Percentiles rank a stretch among this genome's conserved stretches.
These are phyloP conservation scores for Apotomis betuletana DNA, from an alignment of 2,888 invertebrate species.

Conservation along the genomic window DNA sequence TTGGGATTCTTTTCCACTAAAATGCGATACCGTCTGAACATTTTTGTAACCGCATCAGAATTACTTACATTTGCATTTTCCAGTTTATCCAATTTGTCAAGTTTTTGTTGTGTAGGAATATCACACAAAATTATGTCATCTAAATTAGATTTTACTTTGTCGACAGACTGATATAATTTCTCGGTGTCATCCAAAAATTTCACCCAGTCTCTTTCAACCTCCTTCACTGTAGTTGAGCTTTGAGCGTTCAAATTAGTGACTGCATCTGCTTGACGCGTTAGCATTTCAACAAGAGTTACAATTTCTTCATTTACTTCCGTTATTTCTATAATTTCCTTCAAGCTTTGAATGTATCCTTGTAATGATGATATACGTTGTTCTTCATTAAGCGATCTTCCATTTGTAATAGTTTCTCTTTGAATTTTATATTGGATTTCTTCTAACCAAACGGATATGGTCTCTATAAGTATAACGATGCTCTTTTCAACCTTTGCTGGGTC, in stretches of 20 bases:
- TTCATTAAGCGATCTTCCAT: constrained; percentile 58
- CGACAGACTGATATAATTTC: constrained; percentile 80
- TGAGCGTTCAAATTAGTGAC: constrained; percentile 86
- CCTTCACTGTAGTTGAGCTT: constrained; percentile 72
- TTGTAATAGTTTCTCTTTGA: constrained; percentile 68
- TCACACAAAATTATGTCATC: constrained; percentile 85
- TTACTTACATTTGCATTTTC: constrained; percentile 87
- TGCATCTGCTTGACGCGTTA: constrained; percentile 86
- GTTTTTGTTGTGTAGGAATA: constrained; percentile 85
- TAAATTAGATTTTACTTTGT: constrained; percentile 78
- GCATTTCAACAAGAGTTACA: constrained; percentile 83
- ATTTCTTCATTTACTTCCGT: constrained; percentile 87
- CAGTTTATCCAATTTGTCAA: constrained; percentile 87
- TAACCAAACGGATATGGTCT: constrained; percentile 92
- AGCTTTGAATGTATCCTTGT: constrained; percentile 83
- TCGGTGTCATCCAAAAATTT: constrained; percentile 87
- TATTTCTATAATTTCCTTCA: constrained; percentile 87
- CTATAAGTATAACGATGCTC: constrained; percentile 88
- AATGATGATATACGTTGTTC: constrained; percentile 66
- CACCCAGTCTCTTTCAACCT: constrained; percentile 87
- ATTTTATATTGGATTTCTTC: constrained; percentile 93
- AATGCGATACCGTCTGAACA: constrained; percentile 85
- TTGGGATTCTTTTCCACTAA: constrained; percentile 88
- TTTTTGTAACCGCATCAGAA: constrained; percentile 83
- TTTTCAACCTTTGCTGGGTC: constrained; percentile 86